Evolutionary conservation across 1,140 invertebrate genomes (phyloP), one percentile per base, ranked within the genome.

Genomic region (Gonioctena quinquepunctata): DNA sequence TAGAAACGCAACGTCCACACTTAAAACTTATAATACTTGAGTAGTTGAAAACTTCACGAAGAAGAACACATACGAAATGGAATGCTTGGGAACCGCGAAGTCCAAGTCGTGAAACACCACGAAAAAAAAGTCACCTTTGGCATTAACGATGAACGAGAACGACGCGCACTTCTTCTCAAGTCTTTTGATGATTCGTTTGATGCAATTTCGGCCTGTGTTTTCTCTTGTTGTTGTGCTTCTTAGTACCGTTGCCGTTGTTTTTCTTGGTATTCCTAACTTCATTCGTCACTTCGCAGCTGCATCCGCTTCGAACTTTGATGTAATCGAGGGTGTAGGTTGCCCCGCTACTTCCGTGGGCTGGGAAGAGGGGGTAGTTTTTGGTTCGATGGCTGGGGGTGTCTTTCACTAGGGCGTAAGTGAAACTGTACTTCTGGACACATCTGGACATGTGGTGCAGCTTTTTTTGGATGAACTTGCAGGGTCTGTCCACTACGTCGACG

Each of bases 391-490:
- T 57, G 3, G 69, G 69, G 13, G 76, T 79, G 71, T 87, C 85
- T 73, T 87, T 85, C 22, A 95, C 90, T 64, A 95, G 87, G 11
- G 94, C 94, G 83, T 95, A 96, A 0, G 91, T 89, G 79, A 91
- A 95, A n/a, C 91, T 92, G 82, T 91, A 93, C 81, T 91, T 90
- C 82, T 95, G 94, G 7, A 92, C 89, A 83, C 94, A 96, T 75
- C 87, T 85, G 3, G 93, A 94, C 59, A 89, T 87, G 71, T 89
- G 88, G 77, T 87, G 87, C 22, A 92, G 84, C 63, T 89, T 87
- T 11, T 87, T 85, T 81, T 94, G 90, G 68, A 94, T 86, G 83
- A 92, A 94, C 33, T 89, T 83, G 80, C 94, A 95, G 0, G 91
- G 92, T 76, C 89, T 88, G 76, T 91, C 88, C 69, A 89, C 87